Conservation (phyloP, 1,140 invertebrate species). For the Ectropis grisescens region DNA sequence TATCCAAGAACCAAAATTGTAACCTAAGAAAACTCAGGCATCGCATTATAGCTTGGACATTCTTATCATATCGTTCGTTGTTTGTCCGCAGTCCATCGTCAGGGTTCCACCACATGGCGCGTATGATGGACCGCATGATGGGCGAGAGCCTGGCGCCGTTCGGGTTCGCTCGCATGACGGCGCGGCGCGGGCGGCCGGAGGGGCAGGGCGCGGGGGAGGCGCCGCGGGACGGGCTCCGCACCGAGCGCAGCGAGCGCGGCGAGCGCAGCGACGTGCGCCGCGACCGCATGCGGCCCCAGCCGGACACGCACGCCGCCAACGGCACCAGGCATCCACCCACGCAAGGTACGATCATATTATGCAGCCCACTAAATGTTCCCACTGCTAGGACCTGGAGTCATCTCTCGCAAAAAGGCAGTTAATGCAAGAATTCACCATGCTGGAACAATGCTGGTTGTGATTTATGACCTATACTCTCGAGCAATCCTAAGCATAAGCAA, state of each 20-base stretch:
- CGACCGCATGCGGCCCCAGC: slow-evolving; percentile 24
- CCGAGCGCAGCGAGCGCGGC: slow-evolving; percentile 44
- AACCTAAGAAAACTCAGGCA: too few species aligned
- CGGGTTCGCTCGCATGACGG: slow-evolving; percentile 73
- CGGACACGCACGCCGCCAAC: slow-evolving; percentile 34
- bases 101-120: slow-evolving; percentile 76
- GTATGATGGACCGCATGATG: slow-evolving; percentile 80
- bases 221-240: slow-evolving; percentile 46
- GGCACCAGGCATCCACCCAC: slow-evolving; percentile 52
- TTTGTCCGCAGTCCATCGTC: slow-evolving; percentile 65
- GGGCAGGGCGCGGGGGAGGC: slow-evolving; percentile 14
- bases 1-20: too few species aligned
- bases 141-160: slow-evolving; percentile 74
- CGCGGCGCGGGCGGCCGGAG: slow-evolving; percentile 23
- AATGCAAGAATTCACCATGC: too few species aligned
- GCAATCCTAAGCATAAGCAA: too few species aligned
- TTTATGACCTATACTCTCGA: too few species aligned
- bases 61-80: too few species aligned
- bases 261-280: slow-evolving; percentile 37
- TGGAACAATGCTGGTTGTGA: too few species aligned
- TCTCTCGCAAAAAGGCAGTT: too few species aligned
- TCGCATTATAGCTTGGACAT: too few species aligned
- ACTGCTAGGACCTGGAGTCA: too few species aligned
- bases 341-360: slow-evolving; percentile 43
- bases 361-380: too few species aligned